Evolutionary conservation across 2,797 vertebrate genomes (phyloP).

Genomic region (Spinus pinus): DNA sequence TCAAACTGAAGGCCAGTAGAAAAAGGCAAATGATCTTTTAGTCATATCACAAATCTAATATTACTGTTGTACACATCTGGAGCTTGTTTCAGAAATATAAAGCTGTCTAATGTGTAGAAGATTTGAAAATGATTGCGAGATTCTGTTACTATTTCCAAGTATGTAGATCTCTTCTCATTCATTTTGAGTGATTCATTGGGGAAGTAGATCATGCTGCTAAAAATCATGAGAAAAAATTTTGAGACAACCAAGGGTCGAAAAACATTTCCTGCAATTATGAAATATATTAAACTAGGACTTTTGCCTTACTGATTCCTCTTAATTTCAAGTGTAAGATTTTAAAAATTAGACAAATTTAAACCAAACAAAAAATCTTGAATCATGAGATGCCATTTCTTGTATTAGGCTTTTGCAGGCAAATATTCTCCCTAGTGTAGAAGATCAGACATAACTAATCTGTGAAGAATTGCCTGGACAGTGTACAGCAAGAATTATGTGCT

Average conservation of each 20-base stretch:
- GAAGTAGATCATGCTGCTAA: conserved; percentile 34
- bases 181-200: conserved; percentile 40
- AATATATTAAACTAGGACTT: conserved; percentile 5
- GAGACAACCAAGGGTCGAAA: background rate
- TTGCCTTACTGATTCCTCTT: conserved; percentile 16
- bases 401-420: background rate
- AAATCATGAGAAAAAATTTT: conserved; percentile 37
- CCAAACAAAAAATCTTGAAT: background rate
- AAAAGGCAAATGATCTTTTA: background rate
- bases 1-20: background rate
- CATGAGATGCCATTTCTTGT: background rate
- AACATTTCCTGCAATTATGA: conserved; percentile 47
- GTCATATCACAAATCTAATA: background rate
- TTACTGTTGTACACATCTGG: conserved; percentile 10
- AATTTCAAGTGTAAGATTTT: conserved; percentile 3
- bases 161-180: background rate
- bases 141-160: conserved; percentile 28
- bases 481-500: conserved; percentile 9
- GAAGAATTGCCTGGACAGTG: conserved; percentile 27
- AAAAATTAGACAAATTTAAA: background rate
- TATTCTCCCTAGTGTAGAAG: conserved; percentile 2
- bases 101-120: background rate
- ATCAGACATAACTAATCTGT: conserved; percentile 33
- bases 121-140: background rate
- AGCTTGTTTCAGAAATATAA: conserved; percentile 12